Conservation (phyloP, 2,797 vertebrate genomes). For the Paratrypauchen microcephalus region DNA sequence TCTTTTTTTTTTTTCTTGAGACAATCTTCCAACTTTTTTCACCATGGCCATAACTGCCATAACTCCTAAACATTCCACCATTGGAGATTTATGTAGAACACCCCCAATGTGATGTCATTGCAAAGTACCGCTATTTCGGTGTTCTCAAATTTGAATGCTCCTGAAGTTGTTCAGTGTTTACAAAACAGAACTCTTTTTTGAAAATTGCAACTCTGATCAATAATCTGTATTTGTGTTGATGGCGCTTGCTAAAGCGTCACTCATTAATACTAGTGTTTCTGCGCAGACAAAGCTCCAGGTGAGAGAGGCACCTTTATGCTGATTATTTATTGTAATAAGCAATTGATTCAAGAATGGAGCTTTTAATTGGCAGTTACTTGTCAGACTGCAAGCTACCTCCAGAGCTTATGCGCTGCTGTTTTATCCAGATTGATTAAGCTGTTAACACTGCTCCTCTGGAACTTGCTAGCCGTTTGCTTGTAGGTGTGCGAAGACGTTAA, state of each 20-base stretch:
- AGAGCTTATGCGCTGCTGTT: conserved; percentile 57
- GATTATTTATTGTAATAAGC: conserved; percentile 74
- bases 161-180: too few relatives aligned
- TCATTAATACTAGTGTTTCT: conserved; percentile 57
- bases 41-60: too few relatives aligned
- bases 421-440: conserved; percentile 71
- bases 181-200: too few relatives aligned
- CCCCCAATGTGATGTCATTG: too few relatives aligned
- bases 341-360: conserved; percentile 66
- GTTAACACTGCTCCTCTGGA: conserved; percentile 61
- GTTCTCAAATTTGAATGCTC: too few relatives aligned
- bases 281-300: conserved; percentile 53
- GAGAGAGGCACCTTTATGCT: conserved; percentile 50
- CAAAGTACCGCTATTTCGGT: too few relatives aligned
- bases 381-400: conserved; percentile 51
- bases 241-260: conserved; percentile 33
- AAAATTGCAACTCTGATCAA: too few relatives aligned
- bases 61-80: too few relatives aligned
- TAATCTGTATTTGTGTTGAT: conserved; percentile 38
- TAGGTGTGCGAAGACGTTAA: conserved; percentile 31
- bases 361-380: conserved; percentile 71
- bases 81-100: too few relatives aligned
- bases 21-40: too few relatives aligned
- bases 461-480: conserved; percentile 36
- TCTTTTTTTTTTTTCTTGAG: too few relatives aligned